These are phyloP conservation scores for Cossypha niveicapilla DNA, from an alignment of 2,797 vertebrate species.

Conservation along the genomic window DNA sequence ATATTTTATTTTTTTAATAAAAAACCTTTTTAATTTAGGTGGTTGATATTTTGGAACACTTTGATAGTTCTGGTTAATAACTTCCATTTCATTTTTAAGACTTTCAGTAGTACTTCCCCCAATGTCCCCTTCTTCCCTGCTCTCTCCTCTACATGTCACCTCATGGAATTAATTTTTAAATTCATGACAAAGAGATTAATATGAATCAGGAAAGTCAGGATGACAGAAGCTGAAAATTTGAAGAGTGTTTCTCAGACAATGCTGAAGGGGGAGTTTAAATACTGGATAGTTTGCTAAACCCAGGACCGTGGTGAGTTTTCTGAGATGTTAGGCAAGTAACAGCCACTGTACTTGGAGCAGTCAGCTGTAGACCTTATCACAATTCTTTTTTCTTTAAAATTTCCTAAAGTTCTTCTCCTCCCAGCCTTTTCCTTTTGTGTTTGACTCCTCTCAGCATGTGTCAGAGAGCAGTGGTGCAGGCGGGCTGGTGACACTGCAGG, in stretches of 20 bases:
- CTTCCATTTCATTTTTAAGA: not conserved
- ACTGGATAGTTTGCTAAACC: not conserved
- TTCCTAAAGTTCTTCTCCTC: not conserved
- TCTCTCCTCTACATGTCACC: not conserved
- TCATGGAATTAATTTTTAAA: not conserved
- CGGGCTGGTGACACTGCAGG: not conserved
- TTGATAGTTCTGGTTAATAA: not conserved
- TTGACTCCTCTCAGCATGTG: constrained; percentile 17
- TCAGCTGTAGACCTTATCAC: not conserved
- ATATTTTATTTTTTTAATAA: not conserved
- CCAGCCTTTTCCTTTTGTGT: constrained; percentile 10
- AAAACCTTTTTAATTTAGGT: not conserved
- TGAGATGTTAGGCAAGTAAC: not conserved
- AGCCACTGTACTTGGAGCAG: not conserved
- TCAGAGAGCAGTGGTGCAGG: not conserved
- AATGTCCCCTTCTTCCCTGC: not conserved
- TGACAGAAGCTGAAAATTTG: not conserved
- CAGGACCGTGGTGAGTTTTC: not conserved
- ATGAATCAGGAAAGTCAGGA: not conserved
- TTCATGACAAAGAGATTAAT: not conserved
- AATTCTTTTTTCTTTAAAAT: not conserved
- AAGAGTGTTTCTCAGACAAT: not conserved
- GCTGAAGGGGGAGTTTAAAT: not conserved
- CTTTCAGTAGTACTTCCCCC: not conserved
- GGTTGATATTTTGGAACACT: not conserved